Conservation (phyloP, 2,888 invertebrate genomes). For the Leptinotarsa peninsularis region DNA sequence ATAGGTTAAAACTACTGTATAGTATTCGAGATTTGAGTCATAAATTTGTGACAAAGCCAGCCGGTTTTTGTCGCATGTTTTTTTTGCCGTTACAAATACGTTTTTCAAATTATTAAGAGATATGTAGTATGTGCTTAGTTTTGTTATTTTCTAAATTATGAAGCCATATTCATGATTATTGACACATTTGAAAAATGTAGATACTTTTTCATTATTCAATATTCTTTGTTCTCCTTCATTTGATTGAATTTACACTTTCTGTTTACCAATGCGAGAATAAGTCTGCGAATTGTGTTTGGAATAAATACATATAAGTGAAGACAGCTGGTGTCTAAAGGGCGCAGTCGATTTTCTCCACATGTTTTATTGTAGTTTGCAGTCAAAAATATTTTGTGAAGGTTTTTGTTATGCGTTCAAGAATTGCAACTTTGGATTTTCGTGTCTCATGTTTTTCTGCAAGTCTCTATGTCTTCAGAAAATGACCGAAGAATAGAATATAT, state of each 20-base stretch:
- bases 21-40: slow-evolving; percentile 36
- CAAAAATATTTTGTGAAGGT: background rate
- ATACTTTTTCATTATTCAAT: slow-evolving; percentile 1
- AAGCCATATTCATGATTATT: background rate
- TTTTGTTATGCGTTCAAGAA: background rate
- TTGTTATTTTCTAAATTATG: too few relatives aligned
- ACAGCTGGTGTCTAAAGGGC: background rate
- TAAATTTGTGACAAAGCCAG: slow-evolving; percentile 28
- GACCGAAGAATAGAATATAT: too few relatives aligned
- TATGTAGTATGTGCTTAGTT: too few relatives aligned
- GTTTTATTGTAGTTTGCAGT: background rate
- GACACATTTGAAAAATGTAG: background rate
- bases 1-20: slow-evolving; percentile 18
- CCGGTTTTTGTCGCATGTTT: slow-evolving; percentile 41
- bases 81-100: slow-evolving; percentile 24
- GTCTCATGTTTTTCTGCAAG: too few relatives aligned
- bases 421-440: too few relatives aligned
- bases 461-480: too few relatives aligned
- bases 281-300: background rate
- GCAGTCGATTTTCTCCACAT: background rate
- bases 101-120: background rate
- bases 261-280: too few relatives aligned
- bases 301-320: background rate
- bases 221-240: background rate
- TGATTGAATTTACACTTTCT: too few relatives aligned